phyloP scores from a whole-genome alignment of 1,140 invertebrate species.

The Drosophila bipectinata region DNA sequence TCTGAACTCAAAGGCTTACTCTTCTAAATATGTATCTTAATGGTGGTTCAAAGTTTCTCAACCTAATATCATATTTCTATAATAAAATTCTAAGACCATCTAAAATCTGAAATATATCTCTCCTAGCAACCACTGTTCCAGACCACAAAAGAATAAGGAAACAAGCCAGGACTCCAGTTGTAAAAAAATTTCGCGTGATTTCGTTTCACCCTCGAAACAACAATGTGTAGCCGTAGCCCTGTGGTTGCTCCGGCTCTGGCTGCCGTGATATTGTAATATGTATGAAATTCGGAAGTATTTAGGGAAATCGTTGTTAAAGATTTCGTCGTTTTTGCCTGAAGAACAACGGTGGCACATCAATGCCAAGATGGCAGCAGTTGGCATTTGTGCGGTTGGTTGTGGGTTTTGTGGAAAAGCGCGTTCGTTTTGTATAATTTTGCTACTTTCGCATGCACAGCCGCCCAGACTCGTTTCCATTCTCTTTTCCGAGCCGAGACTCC shows the following conservation, averaged over 20 bases:
- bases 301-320: conserved; percentile 81
- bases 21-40: no score
- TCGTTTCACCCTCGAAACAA: conserved; percentile 60
- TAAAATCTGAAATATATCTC: neutral
- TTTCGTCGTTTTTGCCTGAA: conserved; percentile 58
- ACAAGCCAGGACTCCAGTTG: conserved; percentile 59
- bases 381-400: conserved; percentile 44
- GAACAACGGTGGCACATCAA: conserved; percentile 38
- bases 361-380: conserved; percentile 59
- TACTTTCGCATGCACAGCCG: conserved; percentile 48
- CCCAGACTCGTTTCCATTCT: conserved; percentile 5
- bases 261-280: conserved; percentile 74
- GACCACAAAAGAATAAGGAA: conserved; percentile 20
- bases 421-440: conserved; percentile 60
- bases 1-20: no score
- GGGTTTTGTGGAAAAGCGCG: conserved; percentile 29
- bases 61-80: neutral
- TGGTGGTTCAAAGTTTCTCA: no score
- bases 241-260: conserved; percentile 41
- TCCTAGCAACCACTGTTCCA: conserved; percentile 41
- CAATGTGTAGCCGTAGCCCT: conserved; percentile 50
- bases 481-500: conserved; percentile 13
- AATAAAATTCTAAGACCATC: neutral
- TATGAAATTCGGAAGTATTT: conserved; percentile 81
- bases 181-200: conserved; percentile 79